Evolutionary conservation across 2,888 invertebrate species (phyloP).

Genomic region (Lutraria lutraria): DNA sequence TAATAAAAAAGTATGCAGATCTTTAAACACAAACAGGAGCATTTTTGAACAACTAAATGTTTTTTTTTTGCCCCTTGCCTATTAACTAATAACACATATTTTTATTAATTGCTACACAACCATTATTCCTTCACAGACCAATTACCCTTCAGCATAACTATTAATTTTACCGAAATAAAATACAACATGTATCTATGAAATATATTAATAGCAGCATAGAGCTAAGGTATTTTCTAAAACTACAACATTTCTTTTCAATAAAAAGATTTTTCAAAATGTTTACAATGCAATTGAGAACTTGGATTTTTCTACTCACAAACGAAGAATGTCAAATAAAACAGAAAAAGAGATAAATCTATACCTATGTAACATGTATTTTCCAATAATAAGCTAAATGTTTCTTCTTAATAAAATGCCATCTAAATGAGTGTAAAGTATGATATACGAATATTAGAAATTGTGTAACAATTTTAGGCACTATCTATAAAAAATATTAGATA

Average conservation of each 20-base stretch:
- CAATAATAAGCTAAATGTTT: neutral
- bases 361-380: too few species aligned
- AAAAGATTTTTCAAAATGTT: neutral
- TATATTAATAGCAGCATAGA: neutral
- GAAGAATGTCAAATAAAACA: too few species aligned
- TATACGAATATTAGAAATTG: too few species aligned
- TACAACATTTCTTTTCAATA: neutral
- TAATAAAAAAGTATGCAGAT: neutral
- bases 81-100: neutral
- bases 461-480: too few species aligned
- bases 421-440: neutral
- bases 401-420: neutral
- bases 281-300: too few species aligned
- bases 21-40: neutral
- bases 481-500: neutral
- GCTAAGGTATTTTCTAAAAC: neutral
- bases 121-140: neutral
- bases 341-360: too few species aligned
- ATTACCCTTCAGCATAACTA: neutral
- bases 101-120: neutral
- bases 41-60: neutral
- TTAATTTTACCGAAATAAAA: neutral
- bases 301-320: too few species aligned
- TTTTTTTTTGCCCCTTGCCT: neutral
- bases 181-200: neutral